Percentiles rank a stretch among this genome's conserved stretches.
These are phyloP conservation scores for Mesopsocus fuscifrons DNA, from an alignment of 2,888 invertebrate genomes.

Conservation along the genomic window DNA sequence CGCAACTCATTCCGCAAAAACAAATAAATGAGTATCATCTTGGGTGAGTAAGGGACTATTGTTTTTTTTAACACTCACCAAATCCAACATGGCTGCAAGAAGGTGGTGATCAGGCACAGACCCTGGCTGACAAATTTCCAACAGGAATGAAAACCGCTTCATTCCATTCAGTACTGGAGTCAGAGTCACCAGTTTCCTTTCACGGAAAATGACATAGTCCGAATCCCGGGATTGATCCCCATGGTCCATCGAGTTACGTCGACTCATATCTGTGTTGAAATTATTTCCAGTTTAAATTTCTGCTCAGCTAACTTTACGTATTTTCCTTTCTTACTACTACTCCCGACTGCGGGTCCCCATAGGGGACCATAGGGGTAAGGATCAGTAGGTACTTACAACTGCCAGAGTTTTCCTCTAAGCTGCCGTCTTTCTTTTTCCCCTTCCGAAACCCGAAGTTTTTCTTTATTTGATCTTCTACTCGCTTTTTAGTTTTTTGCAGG, in stretches of 20 bases:
- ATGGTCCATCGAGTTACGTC: constrained; percentile 66
- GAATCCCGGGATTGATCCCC: constrained; percentile 64
- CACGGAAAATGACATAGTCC: constrained; percentile 73
- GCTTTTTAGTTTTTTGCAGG: constrained; percentile 60
- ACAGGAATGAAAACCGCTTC: constrained; percentile 69
- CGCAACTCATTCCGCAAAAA: too few relatives aligned
- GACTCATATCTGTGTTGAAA: constrained; percentile 47
- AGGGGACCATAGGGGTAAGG: too few relatives aligned
- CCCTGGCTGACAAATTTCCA: constrained; percentile 93
- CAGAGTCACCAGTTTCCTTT: constrained; percentile 64
- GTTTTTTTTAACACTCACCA: too few relatives aligned
- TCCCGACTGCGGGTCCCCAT: too few relatives aligned
- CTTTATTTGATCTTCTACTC: constrained; percentile 77
- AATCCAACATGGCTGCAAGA: constrained; percentile 79
- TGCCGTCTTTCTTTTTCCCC: constrained; percentile 74
- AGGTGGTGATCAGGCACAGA: constrained; percentile 91
- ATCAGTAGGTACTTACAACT: constrained; percentile 47
- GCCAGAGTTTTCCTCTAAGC: constrained; percentile 67
- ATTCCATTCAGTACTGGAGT: constrained; percentile 72
- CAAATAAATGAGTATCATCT: too few relatives aligned
- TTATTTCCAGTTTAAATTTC: too few relatives aligned
- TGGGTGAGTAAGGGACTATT: too few relatives aligned
- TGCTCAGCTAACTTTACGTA: too few relatives aligned
- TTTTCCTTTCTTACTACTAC: too few relatives aligned
- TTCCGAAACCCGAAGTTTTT: constrained; percentile 56